phyloP scores from a whole-genome alignment of 2,888 invertebrate genomes.

The Eupithecia centaureata region DNA sequence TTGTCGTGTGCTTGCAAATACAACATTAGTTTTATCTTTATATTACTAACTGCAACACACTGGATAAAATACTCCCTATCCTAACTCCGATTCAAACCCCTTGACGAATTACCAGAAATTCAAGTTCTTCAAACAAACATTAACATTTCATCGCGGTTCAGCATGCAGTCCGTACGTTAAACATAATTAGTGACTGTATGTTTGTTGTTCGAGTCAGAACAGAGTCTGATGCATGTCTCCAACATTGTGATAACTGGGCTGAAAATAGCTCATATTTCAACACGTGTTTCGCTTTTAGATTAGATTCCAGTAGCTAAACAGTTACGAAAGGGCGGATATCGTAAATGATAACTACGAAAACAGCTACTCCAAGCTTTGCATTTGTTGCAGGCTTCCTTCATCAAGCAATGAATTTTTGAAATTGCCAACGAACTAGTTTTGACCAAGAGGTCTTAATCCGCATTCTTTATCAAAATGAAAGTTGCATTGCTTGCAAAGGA shows the following conservation, averaged over 20 bases:
- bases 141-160: constrained; percentile 37
- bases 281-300: constrained; percentile 25
- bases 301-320: constrained; percentile 12
- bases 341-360: constrained; percentile 7
- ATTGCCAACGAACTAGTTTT: constrained; percentile 9
- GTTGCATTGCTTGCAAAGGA: constrained; percentile 22
- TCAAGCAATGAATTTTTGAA: background rate
- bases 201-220: constrained; percentile 61
- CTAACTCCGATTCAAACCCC: background rate
- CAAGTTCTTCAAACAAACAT: constrained; percentile 38
- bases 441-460: constrained; percentile 22
- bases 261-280: constrained; percentile 38
- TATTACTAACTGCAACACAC: background rate
- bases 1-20: background rate
- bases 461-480: constrained; percentile 38
- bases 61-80: background rate
- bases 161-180: constrained; percentile 41
- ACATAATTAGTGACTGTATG: constrained; percentile 63
- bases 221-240: constrained; percentile 64
- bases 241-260: constrained; percentile 42
- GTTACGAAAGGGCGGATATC: constrained; percentile 11
- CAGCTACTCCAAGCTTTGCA: background rate
- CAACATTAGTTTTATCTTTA: background rate
- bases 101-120: constrained; percentile 25
- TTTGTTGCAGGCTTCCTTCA: background rate